Base-by-base conservation (phyloP, 2,888 invertebrate species). In the Eutolmus rufibarbis region DNA sequence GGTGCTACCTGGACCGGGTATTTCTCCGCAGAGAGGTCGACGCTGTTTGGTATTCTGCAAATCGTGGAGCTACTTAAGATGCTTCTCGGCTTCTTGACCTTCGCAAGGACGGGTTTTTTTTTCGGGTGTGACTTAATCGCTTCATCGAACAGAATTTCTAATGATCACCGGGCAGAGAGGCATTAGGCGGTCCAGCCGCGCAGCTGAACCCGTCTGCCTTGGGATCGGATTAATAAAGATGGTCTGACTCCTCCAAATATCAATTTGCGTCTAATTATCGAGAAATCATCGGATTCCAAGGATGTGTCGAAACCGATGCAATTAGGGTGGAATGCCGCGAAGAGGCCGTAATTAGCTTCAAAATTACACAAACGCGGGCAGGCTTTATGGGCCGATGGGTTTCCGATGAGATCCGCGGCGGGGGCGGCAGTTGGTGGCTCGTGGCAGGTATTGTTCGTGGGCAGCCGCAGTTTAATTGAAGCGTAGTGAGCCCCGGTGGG, bases 101-200 rank as follows among this genome's bases (percentile, higher is more conserved):
- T 82, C 56, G 19, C 82, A 82, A 82, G 82, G 82, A 82, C 82
- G 82, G 82, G 57, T 82, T 82, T 82, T 81, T 46, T 34, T 79
- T 79, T 66, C 28, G 66, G 28, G 57, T 82, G 82, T 82, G 82
- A 82, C 82, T 82, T 82, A 82, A 82, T 82, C 82, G 57, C 82
- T 56, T 23, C 14, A 37, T 56, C 34, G 57, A 37, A 23, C 28
- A 82, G 57, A 82, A 82, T 56, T 82, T 19, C 57, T 66, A 82
- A 57, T 66, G 28, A 78, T 19, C 37, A 37, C 34, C 28, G 12
- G 19, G 76, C 34, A 40, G 2, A 82, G 57, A 57, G n/a, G 37
- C 40, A 23, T 23, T 66, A 66, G 66, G 66, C 66, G 66, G 66
- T 66, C 66, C 28, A 66, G 23, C 9, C 43, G 19, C 31, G 7